Base-by-base conservation (phyloP, 2,113 vertebrate species). In the Nansenia antarctica region DNA sequence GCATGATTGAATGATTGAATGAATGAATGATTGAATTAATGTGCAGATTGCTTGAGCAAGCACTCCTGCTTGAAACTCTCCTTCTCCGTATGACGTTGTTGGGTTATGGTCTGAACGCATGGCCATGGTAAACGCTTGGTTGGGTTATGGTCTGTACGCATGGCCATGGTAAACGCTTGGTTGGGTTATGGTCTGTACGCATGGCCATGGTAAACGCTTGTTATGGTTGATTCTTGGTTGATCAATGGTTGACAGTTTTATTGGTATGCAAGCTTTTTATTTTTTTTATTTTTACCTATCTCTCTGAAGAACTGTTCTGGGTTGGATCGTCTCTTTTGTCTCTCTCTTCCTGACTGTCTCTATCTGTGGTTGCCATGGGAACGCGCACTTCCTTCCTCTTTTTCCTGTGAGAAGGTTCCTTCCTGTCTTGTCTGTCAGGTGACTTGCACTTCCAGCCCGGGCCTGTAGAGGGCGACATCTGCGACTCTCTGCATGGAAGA, bases 81-180 rank as follows among this genome's bases (percentile, higher is more conserved):
- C 55, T 31, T 67, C 73, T 70, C 72, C 74, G 77, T 5, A 12
- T 20, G 30, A 72, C 68, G 49, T 9, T 34, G 31, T 68, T 80
- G 74, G 79, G 85, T 82, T 72, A 39, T 67, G 34, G 58, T 69
- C 70, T 66, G 79, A 39, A 61, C 85, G 87, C 86, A 88, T 89
- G 88, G 64, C 55, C 62, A 15, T 39, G 70, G 72, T 72, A 82
- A 77, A 68, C 61, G 75, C 73, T 69, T 82, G 61, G 65, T 42
- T n/a, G 57, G 55, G n/a, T 20, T 9, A 66, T 29, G 31, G 55
- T 70, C 69, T 69, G 78, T 37, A 62, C 85, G 86, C 85, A 87
- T 88, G 88, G 62, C 54, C 62, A 14, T 37, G 69, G 71, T 72
- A 82, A 77, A 68, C 61, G 75, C 73, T 69, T 82, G 61, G 65